Evolutionary conservation across 2,888 invertebrate genomes (phyloP).

Genomic region (Trichogramma evanescens): DNA sequence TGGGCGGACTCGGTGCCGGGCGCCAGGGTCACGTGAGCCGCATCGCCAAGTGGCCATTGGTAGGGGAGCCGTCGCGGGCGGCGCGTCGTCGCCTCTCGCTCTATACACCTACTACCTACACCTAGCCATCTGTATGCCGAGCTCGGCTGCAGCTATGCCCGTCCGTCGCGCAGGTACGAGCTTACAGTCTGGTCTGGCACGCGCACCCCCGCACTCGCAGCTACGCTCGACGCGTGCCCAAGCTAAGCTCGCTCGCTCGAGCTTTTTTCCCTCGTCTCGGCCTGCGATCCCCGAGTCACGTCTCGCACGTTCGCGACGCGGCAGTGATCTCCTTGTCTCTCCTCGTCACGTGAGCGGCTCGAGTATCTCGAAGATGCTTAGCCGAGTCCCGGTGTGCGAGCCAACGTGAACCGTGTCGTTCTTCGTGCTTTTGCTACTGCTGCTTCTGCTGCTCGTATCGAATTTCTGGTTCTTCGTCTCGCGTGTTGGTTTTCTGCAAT

Average conservation of each 20-base stretch:
- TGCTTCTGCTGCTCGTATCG: not conserved
- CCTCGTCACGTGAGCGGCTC: not conserved
- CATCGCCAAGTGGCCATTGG: slow-evolving; percentile 16
- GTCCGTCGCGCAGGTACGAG: not conserved
- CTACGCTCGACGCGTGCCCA: not conserved
- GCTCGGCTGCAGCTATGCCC: not conserved
- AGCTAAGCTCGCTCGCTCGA: slow-evolving; percentile 12
- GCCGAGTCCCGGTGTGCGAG: no score
- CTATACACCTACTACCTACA: not conserved
- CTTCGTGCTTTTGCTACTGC: not conserved
- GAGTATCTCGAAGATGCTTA: no score
- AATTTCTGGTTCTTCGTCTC: not conserved
- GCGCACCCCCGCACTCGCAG: slow-evolving; percentile 6
- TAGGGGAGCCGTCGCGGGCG: slow-evolving; percentile 14
- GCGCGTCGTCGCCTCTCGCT: slow-evolving; percentile 1
- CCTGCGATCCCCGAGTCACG: not conserved
- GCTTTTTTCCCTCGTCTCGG: not conserved
- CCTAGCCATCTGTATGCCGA: not conserved
- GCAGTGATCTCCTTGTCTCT: not conserved
- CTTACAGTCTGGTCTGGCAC: not conserved
- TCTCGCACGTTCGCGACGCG: not conserved
- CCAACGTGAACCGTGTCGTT: not conserved
- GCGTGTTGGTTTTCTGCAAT: not conserved
- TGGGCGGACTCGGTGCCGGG: slow-evolving; percentile 9
- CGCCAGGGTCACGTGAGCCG: slow-evolving; percentile 20